Evolutionary conservation across 2,113 vertebrate genomes (phyloP), one percentile per base, ranked within the genome.

Genomic region (Perca fluviatilis): DNA sequence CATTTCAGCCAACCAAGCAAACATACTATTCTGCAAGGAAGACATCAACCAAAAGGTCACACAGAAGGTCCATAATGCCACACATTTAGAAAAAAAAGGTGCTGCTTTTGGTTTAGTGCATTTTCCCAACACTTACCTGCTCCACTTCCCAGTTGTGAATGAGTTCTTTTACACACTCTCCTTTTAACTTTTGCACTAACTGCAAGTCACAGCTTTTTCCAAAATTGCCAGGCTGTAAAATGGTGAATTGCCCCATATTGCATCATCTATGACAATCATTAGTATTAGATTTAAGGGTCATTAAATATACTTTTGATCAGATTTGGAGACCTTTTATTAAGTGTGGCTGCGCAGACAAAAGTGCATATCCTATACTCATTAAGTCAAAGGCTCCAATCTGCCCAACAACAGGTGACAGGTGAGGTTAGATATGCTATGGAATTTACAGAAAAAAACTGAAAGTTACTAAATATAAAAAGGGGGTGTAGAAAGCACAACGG

Each of bases 201-300:
- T 75, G 65, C 16, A 36, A 58, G 78, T 80, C 83, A 58, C 47
- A 62, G 69, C 58, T 51, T 64, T 83, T 67, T 77, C 64, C n/a
- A 54, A 63, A 84, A 58, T 19, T 82, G n/a, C 30, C 60, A 66
- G 68, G 74, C 43, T 76, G 74, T 43, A 36, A 36, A 36, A 36
- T 36, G 36, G 36, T 6, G 7, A 36, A 36, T 6, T 36, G 36
- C 4, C 49, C 21, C 12, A 71, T 36, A 36, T 21, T 60, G 18
- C 74, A 46, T 18, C 62, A 30, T 66, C 1, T 64, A 27, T 33
- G 23, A 25, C 1, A 18, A 43, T 33, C 13, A 56, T 57, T 33
- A 56, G 47, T 36, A 65, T 64, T 70, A 53, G 10, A 65, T 47
- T 2, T 14, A 69, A 66, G 64, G 49, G 50, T 33, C 8, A 56